Evolutionary conservation across 2,888 invertebrate genomes (phyloP), one percentile per base, ranked within the genome.

Genomic region (Anaspis maculata): DNA sequence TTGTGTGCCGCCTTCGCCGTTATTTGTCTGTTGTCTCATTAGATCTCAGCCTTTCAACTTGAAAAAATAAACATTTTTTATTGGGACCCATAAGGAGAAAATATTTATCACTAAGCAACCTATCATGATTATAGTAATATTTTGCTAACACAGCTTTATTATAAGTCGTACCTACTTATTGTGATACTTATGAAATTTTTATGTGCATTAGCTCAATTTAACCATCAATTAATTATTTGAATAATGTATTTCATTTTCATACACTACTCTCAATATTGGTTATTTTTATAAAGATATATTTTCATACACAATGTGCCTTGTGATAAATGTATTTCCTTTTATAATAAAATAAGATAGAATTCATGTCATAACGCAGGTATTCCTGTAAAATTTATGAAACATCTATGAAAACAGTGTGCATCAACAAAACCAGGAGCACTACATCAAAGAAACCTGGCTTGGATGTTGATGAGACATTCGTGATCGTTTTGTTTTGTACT

Each of bases 31-130:
- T 27, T 2, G 13, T 27, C 3, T 19, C 12, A 16, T 19, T 29
- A 13, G n/a, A n/a, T n/a, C n/a, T n/a, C n/a, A n/a, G n/a, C n/a
- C n/a, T n/a, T n/a, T n/a, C n/a, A n/a, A n/a, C n/a, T n/a, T 19
- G 5, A 9, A 19, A 19, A 19, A 5, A 19, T 19, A 19, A 19
- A 6, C 19, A 19, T 19, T 6, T 19, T 19, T 5, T 9, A 19
- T 19, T 19, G n/a, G n/a, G n/a, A 6, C 14, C 24, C 38, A 30
- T 25, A 10, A 37, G 42, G 46, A 45, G 46, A 49, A 51, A 44
- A 47, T 51, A 44, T 51, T 49, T 51, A 51, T 51, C 49, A 49
- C 51, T 40, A 45, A 41, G 50, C 49, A 44, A 19, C 9, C 5
- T 19, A 6, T 19, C 9, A 19, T 19, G 5, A 19, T 19, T 9